phyloP scores from a whole-genome alignment of 23 tunicate genomes.

The Oikopleura vanhoeffeni region DNA sequence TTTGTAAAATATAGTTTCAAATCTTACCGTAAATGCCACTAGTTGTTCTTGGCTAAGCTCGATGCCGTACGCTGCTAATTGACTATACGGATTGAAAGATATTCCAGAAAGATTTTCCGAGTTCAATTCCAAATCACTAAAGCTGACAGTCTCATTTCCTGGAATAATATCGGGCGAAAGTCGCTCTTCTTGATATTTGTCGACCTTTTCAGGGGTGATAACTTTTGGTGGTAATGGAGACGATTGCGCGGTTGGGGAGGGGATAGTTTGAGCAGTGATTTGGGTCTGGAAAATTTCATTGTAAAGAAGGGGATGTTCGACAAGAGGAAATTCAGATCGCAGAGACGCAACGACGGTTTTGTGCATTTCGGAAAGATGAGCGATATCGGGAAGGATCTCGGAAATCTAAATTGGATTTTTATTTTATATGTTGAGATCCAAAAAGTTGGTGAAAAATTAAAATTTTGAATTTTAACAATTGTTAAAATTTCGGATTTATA shows the following conservation, averaged over 20 bases:
- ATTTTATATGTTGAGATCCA: no score
- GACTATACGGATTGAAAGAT: neutral
- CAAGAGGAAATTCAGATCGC: neutral
- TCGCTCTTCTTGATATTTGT: neutral
- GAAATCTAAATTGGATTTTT: neutral
- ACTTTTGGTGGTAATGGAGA: neutral
- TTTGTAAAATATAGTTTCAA: no score
- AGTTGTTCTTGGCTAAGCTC: no score
- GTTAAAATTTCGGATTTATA: no score
- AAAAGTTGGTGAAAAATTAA: no score
- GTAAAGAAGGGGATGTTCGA: neutral
- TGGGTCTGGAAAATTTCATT: neutral
- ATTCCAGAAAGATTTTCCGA: neutral
- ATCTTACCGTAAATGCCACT: no score
- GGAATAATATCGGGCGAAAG: neutral
- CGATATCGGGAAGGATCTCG: slow-evolving; percentile 6
- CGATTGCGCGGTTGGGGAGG: neutral
- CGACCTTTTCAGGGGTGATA: neutral
- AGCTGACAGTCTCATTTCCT: neutral
- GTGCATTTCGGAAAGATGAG: neutral
- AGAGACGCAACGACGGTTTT: neutral
- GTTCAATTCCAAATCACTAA: neutral
- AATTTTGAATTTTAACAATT: no score
- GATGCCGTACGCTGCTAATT: neutral
- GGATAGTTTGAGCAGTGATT: neutral